These are phyloP conservation scores for Ochropacha duplaris DNA, from an alignment of 2,888 invertebrate genomes.

Conservation along the genomic window DNA sequence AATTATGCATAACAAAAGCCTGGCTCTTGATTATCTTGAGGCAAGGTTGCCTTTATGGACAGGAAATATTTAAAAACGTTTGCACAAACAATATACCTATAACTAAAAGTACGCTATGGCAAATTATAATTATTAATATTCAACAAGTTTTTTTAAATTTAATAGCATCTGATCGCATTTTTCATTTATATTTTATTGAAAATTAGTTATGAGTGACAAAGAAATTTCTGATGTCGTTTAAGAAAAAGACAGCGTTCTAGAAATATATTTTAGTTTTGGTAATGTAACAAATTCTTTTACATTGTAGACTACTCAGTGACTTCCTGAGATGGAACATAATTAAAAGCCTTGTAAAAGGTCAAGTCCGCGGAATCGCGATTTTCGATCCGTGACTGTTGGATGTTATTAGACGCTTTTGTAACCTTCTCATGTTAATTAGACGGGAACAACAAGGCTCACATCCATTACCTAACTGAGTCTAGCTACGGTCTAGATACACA, in stretches of 20 bases:
- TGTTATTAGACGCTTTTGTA: not conserved
- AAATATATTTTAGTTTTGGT: not conserved
- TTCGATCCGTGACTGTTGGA: slow-evolving; percentile 5
- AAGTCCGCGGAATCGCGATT: not conserved
- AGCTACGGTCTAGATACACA: no score
- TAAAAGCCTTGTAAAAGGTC: slow-evolving; percentile 32
- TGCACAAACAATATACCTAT: not conserved
- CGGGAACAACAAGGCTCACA: not conserved
- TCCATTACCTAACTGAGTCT: not conserved
- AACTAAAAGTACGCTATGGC: not conserved
- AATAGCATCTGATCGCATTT: no score
- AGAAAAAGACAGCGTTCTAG: not conserved
- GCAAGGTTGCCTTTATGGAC: not conserved
- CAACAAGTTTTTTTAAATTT: no score
- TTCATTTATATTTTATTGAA: no score
- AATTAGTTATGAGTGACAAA: no score
- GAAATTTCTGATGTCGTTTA: no score
- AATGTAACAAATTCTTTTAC: slow-evolving; percentile 13
- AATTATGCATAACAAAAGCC: not conserved
- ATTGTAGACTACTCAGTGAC: slow-evolving; percentile 13
- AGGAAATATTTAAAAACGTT: not conserved
- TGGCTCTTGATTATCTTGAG: not conserved
- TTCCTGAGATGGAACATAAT: slow-evolving; percentile 36
- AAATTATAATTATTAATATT: no score
- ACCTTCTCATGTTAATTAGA: not conserved